Evolutionary conservation across 2,113 vertebrate genomes (phyloP).

Genomic region (Gadus chalcogrammus): DNA sequence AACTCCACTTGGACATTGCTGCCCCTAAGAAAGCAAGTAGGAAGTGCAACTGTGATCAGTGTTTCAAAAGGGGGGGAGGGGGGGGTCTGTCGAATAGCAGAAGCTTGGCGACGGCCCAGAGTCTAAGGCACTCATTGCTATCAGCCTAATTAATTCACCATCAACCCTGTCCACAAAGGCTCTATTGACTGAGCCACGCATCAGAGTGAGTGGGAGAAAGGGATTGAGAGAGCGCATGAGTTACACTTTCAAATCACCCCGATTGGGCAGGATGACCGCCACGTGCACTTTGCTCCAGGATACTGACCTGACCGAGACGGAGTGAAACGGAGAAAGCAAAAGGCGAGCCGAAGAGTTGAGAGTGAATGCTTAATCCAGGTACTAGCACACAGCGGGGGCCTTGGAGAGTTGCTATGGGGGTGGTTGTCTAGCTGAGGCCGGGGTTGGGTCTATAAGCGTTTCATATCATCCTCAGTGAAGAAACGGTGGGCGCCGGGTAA

Average conservation of each 20-base stretch:
- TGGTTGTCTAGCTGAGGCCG: conserved; percentile 21
- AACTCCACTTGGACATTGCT: conserved; percentile 42
- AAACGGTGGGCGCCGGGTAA: conserved; percentile 7
- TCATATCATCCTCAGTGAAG: conserved; percentile 24
- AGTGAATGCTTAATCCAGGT: conserved; percentile 28
- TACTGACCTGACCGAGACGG: conserved; percentile 9
- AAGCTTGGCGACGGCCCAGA: conserved; percentile 43
- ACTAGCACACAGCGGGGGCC: conserved; percentile 24
- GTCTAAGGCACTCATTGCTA: conserved; percentile 51
- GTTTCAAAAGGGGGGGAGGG: conserved; percentile 34
- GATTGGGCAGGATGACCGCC: background rate
- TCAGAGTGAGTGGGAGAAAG: background rate
- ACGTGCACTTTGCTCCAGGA: background rate
- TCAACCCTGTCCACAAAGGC: conserved; percentile 37
- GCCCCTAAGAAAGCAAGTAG: conserved; percentile 54
- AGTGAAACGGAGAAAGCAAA: conserved; percentile 5
- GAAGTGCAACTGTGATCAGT: conserved; percentile 59
- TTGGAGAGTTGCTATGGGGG: conserved; percentile 21
- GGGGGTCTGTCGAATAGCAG: conserved; percentile 31
- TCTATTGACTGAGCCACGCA: conserved; percentile 42
- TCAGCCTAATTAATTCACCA: conserved; percentile 57
- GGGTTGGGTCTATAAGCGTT: conserved; percentile 15
- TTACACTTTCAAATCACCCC: conserved; percentile 2
- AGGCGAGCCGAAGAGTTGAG: background rate
- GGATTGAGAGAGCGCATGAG: conserved; percentile 28